phyloP scores from a whole-genome alignment of 2,113 vertebrate species.

The Perca fluviatilis region DNA sequence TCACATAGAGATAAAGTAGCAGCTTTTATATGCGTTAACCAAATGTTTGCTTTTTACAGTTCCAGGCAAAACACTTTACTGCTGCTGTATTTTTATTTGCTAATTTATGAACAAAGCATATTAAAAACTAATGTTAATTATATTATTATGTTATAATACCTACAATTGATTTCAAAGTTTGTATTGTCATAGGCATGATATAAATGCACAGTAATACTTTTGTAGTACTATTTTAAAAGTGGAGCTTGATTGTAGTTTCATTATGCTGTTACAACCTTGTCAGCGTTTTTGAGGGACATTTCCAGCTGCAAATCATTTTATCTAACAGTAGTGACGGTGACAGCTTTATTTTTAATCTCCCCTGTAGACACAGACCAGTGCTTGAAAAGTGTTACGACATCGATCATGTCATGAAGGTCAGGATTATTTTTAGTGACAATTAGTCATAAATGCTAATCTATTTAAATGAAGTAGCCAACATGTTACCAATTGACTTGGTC shows the following conservation, averaged over 20 bases:
- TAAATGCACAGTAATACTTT: background rate
- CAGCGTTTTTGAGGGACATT: slow-evolving; percentile 27
- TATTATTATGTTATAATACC: background rate
- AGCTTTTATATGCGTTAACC: background rate
- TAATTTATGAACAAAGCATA: background rate
- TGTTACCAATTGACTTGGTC: background rate
- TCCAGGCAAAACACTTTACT: background rate
- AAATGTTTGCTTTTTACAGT: background rate
- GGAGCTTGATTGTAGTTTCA: slow-evolving; percentile 9
- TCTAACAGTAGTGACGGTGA: slow-evolving; percentile 23
- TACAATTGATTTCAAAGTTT: background rate
- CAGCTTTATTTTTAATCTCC: slow-evolving; percentile 43
- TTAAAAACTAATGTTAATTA: background rate
- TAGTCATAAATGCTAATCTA: slow-evolving; percentile 12
- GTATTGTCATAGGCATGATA: background rate
- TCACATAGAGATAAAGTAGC: no score
- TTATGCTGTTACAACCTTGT: slow-evolving; percentile 22
- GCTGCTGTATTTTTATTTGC: background rate
- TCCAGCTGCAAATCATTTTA: slow-evolving; percentile 34
- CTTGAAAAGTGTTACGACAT: slow-evolving; percentile 95
- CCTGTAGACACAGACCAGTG: slow-evolving; percentile 92
- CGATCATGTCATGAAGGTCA: slow-evolving; percentile 97
- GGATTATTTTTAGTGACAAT: slow-evolving; percentile 16
- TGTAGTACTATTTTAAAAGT: background rate
- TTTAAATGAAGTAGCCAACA: background rate